Evolutionary conservation across 1,140 invertebrate genomes (phyloP).

Genomic region (silkworm (Bombyx mori)): ASM3026992v2 NC_085121.1:4110001-4110500

Average conservation of each 20-base stretch:
- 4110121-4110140: no score
- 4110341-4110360: conserved; percentile 1
- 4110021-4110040: no score
- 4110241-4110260: conserved; percentile 32
- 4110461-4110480: conserved; percentile 23
- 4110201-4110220: no score
- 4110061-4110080: no score
- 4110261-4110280: conserved; percentile 30
- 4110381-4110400: conserved; percentile 7
- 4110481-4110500: conserved; percentile 30
- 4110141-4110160: no score
- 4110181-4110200: no score
- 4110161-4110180: no score
- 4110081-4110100: no score
- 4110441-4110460: conserved; percentile 26
- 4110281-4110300: conserved; percentile 27
- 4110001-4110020: no score
- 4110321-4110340: conserved; percentile 30
- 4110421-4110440: conserved; percentile 26
- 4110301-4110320: conserved; percentile 24
- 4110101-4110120: no score
- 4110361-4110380: conserved; percentile 1
- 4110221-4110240: conserved; percentile 8
- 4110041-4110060: no score
- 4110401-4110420: conserved; percentile 7